Conservation (phyloP, 2,888 invertebrate species). For the Nebria brevicollis region DNA sequence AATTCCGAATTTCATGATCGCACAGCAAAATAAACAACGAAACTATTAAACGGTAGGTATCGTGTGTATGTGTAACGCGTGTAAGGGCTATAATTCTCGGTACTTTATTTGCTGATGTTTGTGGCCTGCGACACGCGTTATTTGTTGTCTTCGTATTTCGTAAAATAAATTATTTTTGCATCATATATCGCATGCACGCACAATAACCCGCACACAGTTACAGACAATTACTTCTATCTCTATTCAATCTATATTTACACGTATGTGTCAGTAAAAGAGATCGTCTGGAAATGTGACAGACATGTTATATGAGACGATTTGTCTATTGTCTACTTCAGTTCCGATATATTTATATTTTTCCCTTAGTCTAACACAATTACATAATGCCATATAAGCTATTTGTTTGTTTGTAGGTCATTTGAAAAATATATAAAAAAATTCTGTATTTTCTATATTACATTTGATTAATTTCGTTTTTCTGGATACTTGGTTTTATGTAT, state of each 20-base stretch:
- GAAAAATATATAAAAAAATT: no score
- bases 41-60: neutral
- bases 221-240: neutral
- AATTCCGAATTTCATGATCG: neutral
- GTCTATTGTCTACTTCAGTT: neutral
- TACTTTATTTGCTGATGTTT: slow-evolving; percentile 15
- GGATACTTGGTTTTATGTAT: no score
- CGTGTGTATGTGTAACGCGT: neutral
- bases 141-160: neutral
- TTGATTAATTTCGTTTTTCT: no score
- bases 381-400: no score
- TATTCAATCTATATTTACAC: neutral
- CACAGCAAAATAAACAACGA: neutral
- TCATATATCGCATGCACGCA: slow-evolving; percentile 11
- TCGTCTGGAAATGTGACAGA: neutral
- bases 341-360: neutral
- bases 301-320: neutral
- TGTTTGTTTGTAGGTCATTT: no score
- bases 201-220: neutral
- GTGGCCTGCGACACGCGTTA: neutral
- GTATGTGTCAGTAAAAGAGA: neutral
- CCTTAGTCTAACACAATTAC: neutral
- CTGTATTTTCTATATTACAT: no score
- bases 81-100: neutral
- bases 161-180: slow-evolving; percentile 13